These are phyloP conservation scores for Drosophila quinaria DNA, from an alignment of 2,888 invertebrate species.

Conservation along the genomic window DNA sequence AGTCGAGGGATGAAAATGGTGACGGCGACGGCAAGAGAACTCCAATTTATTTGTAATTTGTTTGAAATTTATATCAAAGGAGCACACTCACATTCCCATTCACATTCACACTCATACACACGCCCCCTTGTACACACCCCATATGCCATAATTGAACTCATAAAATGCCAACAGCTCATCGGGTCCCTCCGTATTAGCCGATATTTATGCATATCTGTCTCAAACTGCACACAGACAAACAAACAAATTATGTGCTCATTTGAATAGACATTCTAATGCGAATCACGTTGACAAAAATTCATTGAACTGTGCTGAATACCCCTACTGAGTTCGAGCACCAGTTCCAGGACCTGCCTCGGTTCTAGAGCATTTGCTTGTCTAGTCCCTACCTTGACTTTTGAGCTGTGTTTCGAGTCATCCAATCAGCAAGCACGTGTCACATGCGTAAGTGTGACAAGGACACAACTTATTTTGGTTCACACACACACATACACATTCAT, in stretches of 20 bases:
- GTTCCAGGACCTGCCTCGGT: neutral
- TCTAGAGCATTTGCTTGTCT: neutral
- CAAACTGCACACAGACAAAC: constrained; percentile 62
- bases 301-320: constrained; percentile 66
- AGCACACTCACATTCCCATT: constrained; percentile 35
- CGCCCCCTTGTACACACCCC: constrained; percentile 9
- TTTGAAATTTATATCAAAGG: constrained; percentile 78
- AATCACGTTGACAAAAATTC: constrained; percentile 79
- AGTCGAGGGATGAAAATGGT: constrained; percentile 64
- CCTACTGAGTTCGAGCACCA: neutral
- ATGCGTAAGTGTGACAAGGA: constrained; percentile 52
- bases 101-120: constrained; percentile 25
- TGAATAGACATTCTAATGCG: constrained; percentile 81
- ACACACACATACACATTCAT: constrained; percentile 10
- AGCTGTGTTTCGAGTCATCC: constrained; percentile 61
- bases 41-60: constrained; percentile 82
- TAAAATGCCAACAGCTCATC: constrained; percentile 71
- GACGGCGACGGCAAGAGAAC: constrained; percentile 72
- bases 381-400: constrained; percentile 74
- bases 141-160: constrained; percentile 71
- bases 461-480: constrained; percentile 58
- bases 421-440: constrained; percentile 55
- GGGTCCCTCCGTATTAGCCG: constrained; percentile 27
- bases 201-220: constrained; percentile 56
- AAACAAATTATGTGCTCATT: constrained; percentile 82